Evolutionary conservation across 1,140 invertebrate species (phyloP), one percentile per base, ranked within the genome.

Genomic region (Drosophila paulistorum): DNA sequence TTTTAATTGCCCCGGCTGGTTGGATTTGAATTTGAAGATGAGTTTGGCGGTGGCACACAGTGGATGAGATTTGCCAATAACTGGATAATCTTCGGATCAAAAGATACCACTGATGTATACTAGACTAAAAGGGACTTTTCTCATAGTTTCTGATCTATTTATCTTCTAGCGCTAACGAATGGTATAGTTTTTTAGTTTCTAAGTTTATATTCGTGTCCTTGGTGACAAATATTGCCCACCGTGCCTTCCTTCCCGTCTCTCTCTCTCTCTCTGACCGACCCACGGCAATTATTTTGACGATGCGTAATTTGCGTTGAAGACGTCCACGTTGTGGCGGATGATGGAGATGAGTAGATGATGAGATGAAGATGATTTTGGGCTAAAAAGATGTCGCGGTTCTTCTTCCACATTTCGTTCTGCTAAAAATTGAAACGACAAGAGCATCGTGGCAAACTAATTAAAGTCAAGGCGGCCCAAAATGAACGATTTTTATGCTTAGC

Each of bases 201-300:
- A 30, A 30, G 26, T 30, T 30, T 30, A 30, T 30, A 30, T 30
- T 37, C 35, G 1, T 37, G 9, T 37, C 35, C 35, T 37, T 37
- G 10, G 2, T 37, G 35, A 30, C 30, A 30, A 30, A 23, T 30
- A 30, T 30, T 30, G 35, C 35, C 35, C 35, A 37, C 35, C 10
- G 35, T 37, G 35, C 9, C 35, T 37, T 3, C 1, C 35, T 10
- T 30, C 30, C 1, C 6, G 9, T 10, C 35, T 37, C 35, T 37
- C 9, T 37, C 10, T 37, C 0, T 37, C 35, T 41, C 74, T 69
- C 81, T 77, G 79, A 74, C 64, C 74, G 82, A 86, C 74, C 78
- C 83, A 87, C 79, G 83, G 83, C 83, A 86, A 86, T 86, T 86
- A 86, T 86, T 86, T 86, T 86, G 83, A 86, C 79, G 80, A 87